Conservation (phyloP, 2,888 invertebrate species). For the Scelioninae gen. 2 region DNA sequence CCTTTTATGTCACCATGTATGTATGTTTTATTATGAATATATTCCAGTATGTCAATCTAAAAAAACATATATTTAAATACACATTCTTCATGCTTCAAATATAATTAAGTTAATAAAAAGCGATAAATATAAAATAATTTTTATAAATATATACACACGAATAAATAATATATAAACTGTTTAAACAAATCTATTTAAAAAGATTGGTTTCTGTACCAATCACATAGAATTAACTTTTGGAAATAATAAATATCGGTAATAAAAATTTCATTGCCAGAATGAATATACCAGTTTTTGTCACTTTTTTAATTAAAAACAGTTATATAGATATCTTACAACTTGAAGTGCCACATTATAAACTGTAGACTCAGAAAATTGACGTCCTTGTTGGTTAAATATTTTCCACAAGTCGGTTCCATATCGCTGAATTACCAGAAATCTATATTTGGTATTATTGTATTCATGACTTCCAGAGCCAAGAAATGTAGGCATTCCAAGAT, state of each 20-base stretch:
- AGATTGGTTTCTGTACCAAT: no score
- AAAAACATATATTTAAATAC: slow-evolving; percentile 59
- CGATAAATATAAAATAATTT: neutral
- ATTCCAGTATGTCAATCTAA: slow-evolving; percentile 92
- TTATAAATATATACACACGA: neutral
- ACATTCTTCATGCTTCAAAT: neutral
- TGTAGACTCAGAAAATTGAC: slow-evolving; percentile 82
- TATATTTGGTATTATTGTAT: slow-evolving; percentile 84
- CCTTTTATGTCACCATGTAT: slow-evolving; percentile 98
- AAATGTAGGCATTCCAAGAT: slow-evolving; percentile 90
- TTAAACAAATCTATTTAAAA: no score
- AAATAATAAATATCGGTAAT: no score
- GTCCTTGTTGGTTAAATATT: slow-evolving; percentile 81
- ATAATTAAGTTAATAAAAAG: no score
- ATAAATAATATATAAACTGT: neutral
- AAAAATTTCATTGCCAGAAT: no score
- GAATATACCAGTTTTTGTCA: no score
- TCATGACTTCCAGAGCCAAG: slow-evolving; percentile 90
- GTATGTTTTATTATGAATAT: slow-evolving; percentile 92
- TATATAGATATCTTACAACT: slow-evolving; percentile 79
- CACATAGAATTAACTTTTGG: no score
- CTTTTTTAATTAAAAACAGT: neutral
- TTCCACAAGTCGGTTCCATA: slow-evolving; percentile 92
- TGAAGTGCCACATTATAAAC: slow-evolving; percentile 89
- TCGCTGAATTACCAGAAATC: slow-evolving; percentile 93